Percentiles rank a stretch among this genome's conserved stretches.
Evolutionary conservation across 64 coral and sea anemone genomes (phyloP).

Genomic region (Pocillopora verrucosa): DNA sequence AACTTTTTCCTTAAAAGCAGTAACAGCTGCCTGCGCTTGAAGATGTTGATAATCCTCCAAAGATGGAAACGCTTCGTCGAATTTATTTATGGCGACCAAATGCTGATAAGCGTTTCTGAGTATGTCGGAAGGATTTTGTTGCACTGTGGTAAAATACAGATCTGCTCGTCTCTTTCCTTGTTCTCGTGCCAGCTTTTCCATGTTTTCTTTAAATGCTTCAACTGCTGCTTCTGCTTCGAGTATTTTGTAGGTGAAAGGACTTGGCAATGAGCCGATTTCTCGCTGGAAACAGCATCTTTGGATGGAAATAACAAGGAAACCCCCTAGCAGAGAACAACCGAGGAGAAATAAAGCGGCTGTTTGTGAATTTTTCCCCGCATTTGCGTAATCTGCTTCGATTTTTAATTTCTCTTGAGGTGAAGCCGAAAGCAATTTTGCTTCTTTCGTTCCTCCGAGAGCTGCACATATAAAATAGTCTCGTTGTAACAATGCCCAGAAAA

Average conservation of each 20-base stretch:
- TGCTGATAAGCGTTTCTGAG: constrained; percentile 73
- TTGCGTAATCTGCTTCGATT: constrained; percentile 63
- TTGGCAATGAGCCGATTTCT: constrained; percentile 63
- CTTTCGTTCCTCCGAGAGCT: constrained; percentile 58
- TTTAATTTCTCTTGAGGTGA: constrained; percentile 41
- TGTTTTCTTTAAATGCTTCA: constrained; percentile 73
- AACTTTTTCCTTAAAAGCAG: constrained; percentile 78
- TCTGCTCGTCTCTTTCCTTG: constrained; percentile 86
- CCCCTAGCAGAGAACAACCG: constrained; percentile 28
- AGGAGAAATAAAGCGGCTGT: constrained; percentile 61
- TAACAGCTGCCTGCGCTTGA: constrained; percentile 75
- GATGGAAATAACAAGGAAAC: constrained; percentile 45
- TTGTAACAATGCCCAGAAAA: constrained; percentile 84
- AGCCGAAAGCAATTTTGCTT: constrained; percentile 38
- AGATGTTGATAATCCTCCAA: constrained; percentile 73
- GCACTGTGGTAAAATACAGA: constrained; percentile 69
- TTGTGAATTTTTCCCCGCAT: constrained; percentile 56
- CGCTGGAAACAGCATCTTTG: constrained; percentile 76
- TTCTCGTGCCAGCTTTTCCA: constrained; percentile 72
- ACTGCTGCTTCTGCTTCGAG: constrained; percentile 82
- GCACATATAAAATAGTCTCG: constrained; percentile 81
- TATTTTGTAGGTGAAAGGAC: constrained; percentile 74
- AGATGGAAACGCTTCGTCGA: constrained; percentile 71
- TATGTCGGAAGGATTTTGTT: constrained; percentile 66
- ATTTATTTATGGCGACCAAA: constrained; percentile 69